These are phyloP conservation scores for Hexactinellida sp. DNA, from an alignment of 37 sponge, comb jelly and placozoan genomes.

Conservation along the genomic window DNA sequence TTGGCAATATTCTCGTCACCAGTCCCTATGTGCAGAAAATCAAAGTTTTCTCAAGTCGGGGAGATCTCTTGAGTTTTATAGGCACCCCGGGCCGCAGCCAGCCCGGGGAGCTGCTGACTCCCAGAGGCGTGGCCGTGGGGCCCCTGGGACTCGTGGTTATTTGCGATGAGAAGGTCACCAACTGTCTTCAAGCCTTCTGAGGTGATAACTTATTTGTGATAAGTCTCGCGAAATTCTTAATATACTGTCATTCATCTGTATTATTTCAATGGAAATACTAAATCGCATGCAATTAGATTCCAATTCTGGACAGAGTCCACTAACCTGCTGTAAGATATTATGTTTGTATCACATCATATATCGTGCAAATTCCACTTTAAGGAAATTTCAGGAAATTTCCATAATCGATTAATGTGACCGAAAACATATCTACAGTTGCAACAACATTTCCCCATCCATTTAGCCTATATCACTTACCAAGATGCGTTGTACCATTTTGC, in stretches of 20 bases:
- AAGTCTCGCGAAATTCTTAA: neutral
- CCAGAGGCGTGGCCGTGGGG: neutral
- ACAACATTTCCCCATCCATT: neutral
- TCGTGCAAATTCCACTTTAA: neutral
- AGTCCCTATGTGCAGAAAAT: slow-evolving; percentile 13
- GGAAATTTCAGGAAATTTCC: no score
- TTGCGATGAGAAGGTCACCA: neutral
- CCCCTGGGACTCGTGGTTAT: neutral
- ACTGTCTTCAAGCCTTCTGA: slow-evolving; percentile 3
- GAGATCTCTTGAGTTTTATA: neutral
- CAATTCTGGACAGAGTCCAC: neutral
- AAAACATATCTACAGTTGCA: no score
- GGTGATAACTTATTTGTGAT: neutral
- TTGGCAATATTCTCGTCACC: neutral
- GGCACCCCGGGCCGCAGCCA: neutral
- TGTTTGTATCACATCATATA: neutral
- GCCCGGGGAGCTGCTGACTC: neutral
- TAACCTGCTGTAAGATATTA: no score
- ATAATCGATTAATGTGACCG: no score
- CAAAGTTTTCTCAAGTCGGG: neutral
- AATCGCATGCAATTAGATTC: neutral
- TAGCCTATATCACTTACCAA: neutral
- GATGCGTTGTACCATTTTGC: neutral
- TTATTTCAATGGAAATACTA: no score
- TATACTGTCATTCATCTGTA: no score